phyloP scores from a whole-genome alignment of 2,113 vertebrate genomes.

The Lasiurus cinereus region DNA sequence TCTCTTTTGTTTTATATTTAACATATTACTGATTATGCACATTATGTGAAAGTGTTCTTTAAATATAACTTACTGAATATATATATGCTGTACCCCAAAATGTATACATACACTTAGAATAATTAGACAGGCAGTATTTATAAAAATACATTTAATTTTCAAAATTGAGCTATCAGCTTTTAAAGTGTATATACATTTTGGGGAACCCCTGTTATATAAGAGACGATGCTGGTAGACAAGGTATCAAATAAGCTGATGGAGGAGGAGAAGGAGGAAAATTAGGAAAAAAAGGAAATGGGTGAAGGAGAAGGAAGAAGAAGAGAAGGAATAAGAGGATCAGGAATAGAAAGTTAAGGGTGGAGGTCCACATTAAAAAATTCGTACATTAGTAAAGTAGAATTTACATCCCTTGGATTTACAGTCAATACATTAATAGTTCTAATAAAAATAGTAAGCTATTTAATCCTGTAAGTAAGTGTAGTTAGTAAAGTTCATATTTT shows the following conservation, averaged over 20 bases:
- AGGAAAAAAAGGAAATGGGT: neutral
- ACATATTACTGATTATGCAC: neutral
- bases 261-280: neutral
- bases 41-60: neutral
- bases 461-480: neutral
- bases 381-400: conserved; percentile 17
- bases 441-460: neutral
- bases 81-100: too few species aligned
- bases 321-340: neutral
- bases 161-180: too few species aligned
- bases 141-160: too few species aligned
- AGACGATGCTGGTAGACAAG: neutral
- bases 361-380: neutral
- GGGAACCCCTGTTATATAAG: neutral
- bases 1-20: neutral
- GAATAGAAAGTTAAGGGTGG: neutral
- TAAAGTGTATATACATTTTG: too few species aligned
- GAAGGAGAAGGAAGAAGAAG: neutral
- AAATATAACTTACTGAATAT: neutral
- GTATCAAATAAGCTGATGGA: neutral
- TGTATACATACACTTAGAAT: too few species aligned
- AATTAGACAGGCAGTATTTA: too few species aligned
- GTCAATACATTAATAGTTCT: neutral
- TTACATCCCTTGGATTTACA: neutral
- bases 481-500: neutral